These are phyloP conservation scores for Callocephalon fimbriatum DNA, from an alignment of 2,113 vertebrate genomes.

Conservation along the genomic window DNA sequence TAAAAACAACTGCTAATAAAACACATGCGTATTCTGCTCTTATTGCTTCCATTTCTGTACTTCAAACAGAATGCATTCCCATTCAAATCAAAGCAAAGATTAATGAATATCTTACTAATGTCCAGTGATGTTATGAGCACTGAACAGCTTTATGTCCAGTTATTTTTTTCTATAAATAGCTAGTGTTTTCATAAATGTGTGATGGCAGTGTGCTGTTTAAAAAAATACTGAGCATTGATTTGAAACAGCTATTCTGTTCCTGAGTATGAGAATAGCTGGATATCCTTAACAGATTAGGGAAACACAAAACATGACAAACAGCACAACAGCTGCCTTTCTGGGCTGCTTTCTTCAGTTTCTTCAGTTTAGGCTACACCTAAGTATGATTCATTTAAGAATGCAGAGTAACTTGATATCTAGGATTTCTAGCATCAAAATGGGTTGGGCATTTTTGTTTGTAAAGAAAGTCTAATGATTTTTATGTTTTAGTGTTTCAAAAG, in stretches of 20 bases:
- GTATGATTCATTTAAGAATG: not conserved
- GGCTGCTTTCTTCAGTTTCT: not conserved
- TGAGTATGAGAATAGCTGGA: not conserved
- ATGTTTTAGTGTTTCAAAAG: not conserved
- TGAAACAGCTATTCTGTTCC: not conserved
- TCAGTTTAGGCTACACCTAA: rapidly evolving
- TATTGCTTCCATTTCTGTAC: not conserved
- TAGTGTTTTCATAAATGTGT: not conserved
- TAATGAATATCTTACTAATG: not conserved
- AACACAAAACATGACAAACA: not conserved
- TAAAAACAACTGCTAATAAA: slow-evolving; percentile 30
- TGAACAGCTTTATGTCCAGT: not conserved
- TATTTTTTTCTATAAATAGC: slow-evolving; percentile 18
- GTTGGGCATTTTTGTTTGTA: not conserved
- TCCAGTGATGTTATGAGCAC: slow-evolving; percentile 28
- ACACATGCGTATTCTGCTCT: not conserved
- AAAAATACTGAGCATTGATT: not conserved
- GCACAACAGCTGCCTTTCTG: not conserved
- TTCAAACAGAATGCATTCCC: not conserved
- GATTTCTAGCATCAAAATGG: not conserved
- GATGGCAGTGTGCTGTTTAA: not conserved
- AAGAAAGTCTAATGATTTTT: not conserved
- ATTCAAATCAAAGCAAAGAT: slow-evolving; percentile 10
- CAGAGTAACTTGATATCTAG: not conserved
- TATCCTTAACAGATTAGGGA: not conserved